Percentiles rank a stretch among this genome's conserved stretches.
Conservation (phyloP, 2,888 invertebrate species). For the Dasysyrphus albostriatus region DNA sequence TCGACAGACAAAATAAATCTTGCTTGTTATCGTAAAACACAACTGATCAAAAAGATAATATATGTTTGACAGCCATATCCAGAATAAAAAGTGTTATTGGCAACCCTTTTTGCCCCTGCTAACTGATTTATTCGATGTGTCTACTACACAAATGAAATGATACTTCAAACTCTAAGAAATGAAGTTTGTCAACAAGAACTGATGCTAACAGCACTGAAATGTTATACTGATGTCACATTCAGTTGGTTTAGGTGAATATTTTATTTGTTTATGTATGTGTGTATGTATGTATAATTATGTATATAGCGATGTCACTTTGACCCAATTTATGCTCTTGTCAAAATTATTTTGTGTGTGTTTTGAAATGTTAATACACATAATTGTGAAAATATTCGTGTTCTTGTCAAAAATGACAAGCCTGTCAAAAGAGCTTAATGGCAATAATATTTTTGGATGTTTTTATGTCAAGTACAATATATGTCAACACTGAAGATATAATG, state of each 20-base stretch:
- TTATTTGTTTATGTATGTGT: too few relatives aligned
- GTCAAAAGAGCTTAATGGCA: slow-evolving; percentile 26
- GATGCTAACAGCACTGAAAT: slow-evolving; percentile 16
- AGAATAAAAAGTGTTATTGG: background rate
- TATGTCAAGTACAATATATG: slow-evolving; percentile 18
- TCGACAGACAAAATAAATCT: too few relatives aligned
- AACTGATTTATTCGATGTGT: background rate
- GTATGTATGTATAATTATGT: background rate
- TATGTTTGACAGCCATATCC: too few relatives aligned
- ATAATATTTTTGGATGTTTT: background rate
- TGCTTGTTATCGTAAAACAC: too few relatives aligned
- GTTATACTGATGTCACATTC: slow-evolving; percentile 4
- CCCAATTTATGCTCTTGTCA: slow-evolving; percentile 33
- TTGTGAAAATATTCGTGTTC: slow-evolving; percentile 28
- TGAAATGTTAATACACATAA: slow-evolving; percentile 42
- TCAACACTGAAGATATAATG: background rate
- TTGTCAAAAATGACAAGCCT: slow-evolving; percentile 29
- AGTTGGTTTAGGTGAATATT: slow-evolving; percentile 8
- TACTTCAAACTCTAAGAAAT: slow-evolving; percentile 11
- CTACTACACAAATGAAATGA: slow-evolving; percentile 10
- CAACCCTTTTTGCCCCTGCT: background rate
- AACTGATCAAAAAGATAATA: too few relatives aligned
- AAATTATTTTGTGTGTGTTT: slow-evolving; percentile 32
- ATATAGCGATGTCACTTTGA: slow-evolving; percentile 11
- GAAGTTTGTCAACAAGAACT: slow-evolving; percentile 15